These are phyloP conservation scores for Heterohyrax brucei DNA, from an alignment of 2,797 vertebrate species.

Conservation along the genomic window DNA sequence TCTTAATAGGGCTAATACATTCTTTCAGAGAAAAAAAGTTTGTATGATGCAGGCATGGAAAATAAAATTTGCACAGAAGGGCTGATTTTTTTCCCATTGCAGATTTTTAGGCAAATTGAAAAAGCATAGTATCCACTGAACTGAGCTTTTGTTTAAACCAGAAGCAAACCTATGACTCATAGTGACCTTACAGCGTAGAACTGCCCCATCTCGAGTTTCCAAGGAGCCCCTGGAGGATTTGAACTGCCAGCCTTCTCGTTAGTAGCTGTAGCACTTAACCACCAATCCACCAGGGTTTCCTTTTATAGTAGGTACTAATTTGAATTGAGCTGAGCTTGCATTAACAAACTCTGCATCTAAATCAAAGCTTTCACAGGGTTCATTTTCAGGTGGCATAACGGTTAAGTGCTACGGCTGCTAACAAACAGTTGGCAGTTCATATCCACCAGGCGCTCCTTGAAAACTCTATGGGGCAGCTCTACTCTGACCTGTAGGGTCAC, in stretches of 20 bases:
- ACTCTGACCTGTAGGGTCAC: no score
- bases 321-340: neutral
- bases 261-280: no score
- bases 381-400: neutral
- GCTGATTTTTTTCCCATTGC: neutral
- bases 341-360: neutral
- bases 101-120: conserved; percentile 5
- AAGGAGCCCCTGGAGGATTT: no score
- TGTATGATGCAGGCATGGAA: neutral
- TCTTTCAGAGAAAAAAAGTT: neutral
- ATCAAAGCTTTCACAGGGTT: neutral
- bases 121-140: neutral
- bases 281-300: no score
- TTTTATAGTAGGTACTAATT: neutral
- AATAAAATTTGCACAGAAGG: neutral
- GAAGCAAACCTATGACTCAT: no score
- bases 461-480: no score
- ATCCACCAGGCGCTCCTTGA: no score
- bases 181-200: no score
- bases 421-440: no score
- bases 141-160: neutral
- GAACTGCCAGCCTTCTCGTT: no score
- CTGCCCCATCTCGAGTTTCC: no score
- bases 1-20: neutral
- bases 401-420: no score